Conservation (phyloP, 2,888 invertebrate species). For the Dexiosoma caninum region DNA sequence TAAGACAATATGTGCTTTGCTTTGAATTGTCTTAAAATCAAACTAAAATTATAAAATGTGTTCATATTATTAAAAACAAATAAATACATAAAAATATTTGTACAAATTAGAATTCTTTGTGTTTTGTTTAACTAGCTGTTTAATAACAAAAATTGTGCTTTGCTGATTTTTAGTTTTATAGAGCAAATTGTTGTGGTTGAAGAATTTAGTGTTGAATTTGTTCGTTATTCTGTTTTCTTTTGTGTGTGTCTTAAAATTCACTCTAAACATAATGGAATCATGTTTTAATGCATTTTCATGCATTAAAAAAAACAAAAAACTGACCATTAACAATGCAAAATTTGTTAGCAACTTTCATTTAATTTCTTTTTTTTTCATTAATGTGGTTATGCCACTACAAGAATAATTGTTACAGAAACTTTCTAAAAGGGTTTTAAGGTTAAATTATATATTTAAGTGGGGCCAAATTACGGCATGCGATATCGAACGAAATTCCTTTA, state of each 20-base stretch:
- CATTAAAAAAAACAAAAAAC: no score
- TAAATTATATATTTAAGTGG: no score
- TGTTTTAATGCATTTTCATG: no score
- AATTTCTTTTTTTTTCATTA: background rate
- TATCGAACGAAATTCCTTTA: no score
- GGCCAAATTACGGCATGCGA: no score
- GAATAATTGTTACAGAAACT: background rate
- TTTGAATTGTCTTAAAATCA: background rate
- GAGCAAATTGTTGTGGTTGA: slow-evolving; percentile 17
- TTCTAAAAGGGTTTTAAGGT: background rate
- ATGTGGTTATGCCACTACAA: background rate
- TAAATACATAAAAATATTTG: slow-evolving; percentile 39
- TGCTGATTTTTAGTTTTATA: background rate
- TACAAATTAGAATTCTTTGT: slow-evolving; percentile 48
- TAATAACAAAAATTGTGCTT: background rate
- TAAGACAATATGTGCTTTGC: no score
- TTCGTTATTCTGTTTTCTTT: no score
- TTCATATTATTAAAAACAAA: slow-evolving; percentile 50
- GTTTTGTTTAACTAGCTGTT: background rate
- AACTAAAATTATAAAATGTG: slow-evolving; percentile 48
- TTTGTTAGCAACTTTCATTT: background rate
- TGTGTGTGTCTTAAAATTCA: background rate
- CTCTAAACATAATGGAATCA: background rate
- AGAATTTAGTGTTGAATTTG: slow-evolving; percentile 24
- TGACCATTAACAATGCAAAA: slow-evolving; percentile 29